Conservation (phyloP, 2,888 invertebrate species). For the Drosophila glabriapex region DNA sequence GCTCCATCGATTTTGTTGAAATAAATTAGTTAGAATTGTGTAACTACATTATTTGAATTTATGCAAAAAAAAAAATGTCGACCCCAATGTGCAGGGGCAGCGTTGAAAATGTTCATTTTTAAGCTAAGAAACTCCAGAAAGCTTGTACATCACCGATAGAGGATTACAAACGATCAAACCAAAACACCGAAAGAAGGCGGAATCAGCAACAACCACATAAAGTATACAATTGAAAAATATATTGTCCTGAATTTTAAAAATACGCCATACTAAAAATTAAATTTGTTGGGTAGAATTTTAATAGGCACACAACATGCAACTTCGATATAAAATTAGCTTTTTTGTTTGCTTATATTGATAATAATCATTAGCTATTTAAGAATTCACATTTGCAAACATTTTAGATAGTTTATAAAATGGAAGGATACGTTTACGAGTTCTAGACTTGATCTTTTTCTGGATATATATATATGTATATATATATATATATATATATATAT, state of each 20-base stretch:
- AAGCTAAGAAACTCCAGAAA: background rate
- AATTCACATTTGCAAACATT: background rate
- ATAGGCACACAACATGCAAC: background rate
- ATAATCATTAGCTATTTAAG: background rate
- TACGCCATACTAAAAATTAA: too few relatives aligned
- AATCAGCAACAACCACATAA: background rate
- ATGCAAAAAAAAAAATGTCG: background rate
- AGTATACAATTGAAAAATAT: background rate
- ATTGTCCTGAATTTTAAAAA: background rate
- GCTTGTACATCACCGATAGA: background rate
- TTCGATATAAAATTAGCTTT: background rate
- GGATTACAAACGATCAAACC: too few relatives aligned
- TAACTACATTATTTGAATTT: background rate
- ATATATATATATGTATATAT: background rate
- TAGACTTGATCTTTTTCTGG: background rate
- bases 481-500: background rate
- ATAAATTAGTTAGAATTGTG: background rate
- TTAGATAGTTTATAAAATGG: background rate
- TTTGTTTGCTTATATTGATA: background rate
- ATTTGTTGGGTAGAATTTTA: too few relatives aligned
- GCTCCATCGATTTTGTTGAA: background rate
- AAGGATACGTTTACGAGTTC: background rate
- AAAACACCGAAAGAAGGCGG: background rate
- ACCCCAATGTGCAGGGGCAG: background rate
- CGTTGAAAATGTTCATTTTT: background rate